These are phyloP conservation scores for Himalopsyche kuldschensis DNA, from an alignment of 2,888 invertebrate species.

Conservation along the genomic window DNA sequence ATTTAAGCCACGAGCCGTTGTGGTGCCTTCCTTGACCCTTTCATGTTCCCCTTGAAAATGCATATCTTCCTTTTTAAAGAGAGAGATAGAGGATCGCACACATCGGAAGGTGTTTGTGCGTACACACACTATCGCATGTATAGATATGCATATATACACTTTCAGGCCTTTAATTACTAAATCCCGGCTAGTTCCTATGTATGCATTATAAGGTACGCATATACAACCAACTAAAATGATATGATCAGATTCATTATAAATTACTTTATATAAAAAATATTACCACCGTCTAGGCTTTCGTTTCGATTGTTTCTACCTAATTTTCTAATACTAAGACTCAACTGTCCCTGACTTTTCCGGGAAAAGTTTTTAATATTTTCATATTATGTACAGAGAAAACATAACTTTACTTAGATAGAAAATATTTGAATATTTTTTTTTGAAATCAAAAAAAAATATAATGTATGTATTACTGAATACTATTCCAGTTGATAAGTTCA, in stretches of 20 bases:
- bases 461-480: too few species aligned
- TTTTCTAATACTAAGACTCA: too few species aligned
- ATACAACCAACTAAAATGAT: slow-evolving; percentile 14
- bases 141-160: slow-evolving; percentile 6
- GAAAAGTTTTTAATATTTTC: too few species aligned
- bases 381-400: too few species aligned
- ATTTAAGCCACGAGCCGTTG: slow-evolving; percentile 7
- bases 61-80: slow-evolving; percentile 50
- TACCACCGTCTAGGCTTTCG: too few species aligned
- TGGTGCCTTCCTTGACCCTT: slow-evolving; percentile 31
- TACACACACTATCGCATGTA: not conserved
- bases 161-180: slow-evolving; percentile 36
- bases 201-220: slow-evolving; percentile 10
- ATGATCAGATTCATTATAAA: not conserved
- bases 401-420: too few species aligned
- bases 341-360: too few species aligned
- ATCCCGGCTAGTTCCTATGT: slow-evolving; percentile 28
- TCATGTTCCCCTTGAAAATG: slow-evolving; percentile 44
- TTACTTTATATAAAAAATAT: not conserved
- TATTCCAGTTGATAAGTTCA: too few species aligned
- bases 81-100: slow-evolving; percentile 45
- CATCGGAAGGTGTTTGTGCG: not conserved
- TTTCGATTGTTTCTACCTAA: too few species aligned
- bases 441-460: too few species aligned
- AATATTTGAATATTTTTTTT: too few species aligned